Evolutionary conservation across 2,113 vertebrate genomes (phyloP).

Genomic region (Proteles cristata): DNA sequence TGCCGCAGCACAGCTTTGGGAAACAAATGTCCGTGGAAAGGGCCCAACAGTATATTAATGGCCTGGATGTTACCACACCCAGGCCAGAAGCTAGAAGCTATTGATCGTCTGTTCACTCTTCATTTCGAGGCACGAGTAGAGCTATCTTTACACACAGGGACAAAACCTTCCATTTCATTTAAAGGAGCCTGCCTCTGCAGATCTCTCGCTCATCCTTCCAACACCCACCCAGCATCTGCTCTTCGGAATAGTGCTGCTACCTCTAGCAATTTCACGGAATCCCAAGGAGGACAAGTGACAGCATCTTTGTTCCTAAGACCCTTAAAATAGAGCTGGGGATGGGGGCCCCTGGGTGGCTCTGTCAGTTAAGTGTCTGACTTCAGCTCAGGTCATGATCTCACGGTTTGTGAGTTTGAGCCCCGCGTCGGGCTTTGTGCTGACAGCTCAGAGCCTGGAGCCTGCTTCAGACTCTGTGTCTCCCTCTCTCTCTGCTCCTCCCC

Average conservation of each 20-base stretch:
- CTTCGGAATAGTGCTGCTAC: background rate
- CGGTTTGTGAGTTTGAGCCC: no score
- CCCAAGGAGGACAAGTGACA: background rate
- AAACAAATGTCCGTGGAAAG: slow-evolving; percentile 75
- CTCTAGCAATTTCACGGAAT: background rate
- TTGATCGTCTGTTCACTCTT: slow-evolving; percentile 66
- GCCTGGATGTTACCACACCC: slow-evolving; percentile 32
- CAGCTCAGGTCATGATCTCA: no score
- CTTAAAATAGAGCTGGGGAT: background rate
- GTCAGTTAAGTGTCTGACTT: no score
- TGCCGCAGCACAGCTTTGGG: slow-evolving; percentile 47
- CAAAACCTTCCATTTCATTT: background rate
- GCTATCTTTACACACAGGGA: background rate
- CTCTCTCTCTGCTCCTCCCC: no score
- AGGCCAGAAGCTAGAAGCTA: slow-evolving; percentile 60
- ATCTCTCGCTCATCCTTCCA: background rate
- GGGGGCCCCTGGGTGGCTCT: no score
- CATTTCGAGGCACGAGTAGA: background rate
- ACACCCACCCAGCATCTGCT: background rate
- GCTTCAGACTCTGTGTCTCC: no score
- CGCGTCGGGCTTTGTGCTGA: no score
- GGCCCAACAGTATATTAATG: slow-evolving; percentile 72
- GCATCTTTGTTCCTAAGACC: slow-evolving; percentile 27
- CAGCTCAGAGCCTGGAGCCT: no score
- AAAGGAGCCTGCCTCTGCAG: background rate